Base-by-base conservation (phyloP, 1,140 invertebrate genomes). In the Aphaenogaster floridana region DNA sequence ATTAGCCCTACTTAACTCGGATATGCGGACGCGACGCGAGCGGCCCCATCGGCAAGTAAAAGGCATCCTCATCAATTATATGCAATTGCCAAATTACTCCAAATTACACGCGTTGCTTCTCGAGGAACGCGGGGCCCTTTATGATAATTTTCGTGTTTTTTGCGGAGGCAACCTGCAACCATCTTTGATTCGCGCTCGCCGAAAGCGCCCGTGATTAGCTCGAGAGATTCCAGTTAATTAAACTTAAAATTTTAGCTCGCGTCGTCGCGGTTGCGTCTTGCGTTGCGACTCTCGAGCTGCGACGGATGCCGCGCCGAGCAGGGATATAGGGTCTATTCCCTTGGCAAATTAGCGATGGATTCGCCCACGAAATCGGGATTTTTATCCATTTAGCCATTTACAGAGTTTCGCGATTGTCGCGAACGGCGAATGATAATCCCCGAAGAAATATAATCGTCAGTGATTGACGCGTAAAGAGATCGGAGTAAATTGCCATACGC, bases 11-110 rank as follows among this genome's bases (percentile, higher is more conserved):
- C 93, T 95, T 94, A 94, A 94, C 91, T 94, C 79, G 89, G 83
- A 81, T 89, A 89, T 78, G 77, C 81, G 88, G 89, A 90, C 88
- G 92, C 88, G 84, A 86, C 66, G 91, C 89, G 91, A 91, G 87
- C 80, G 80, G 80, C 34, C 66, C 81, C 88, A 91, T 83, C 89
- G 90, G 86, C 93, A 92, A 93, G 92, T 94, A 94, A 94, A 94
- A 94, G 93, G 91, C 91, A 91, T 93, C 89, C 89, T 93, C 92
- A 93, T 94, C 93, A 94, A 95, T 95, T 95, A 95, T 94, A 93
- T 94, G 94, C 94, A 95, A 95, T 95, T 94, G 94, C 93, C 94
- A 94, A 95, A 95, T 95, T 95, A 92, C 94, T 94, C 90, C 85
- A 94, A 95, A 94, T 94, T 94, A 94, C 92, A 95, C 90, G 91